Base-by-base conservation (phyloP, 2,113 vertebrate species). In the Rallus limicola region DNA sequence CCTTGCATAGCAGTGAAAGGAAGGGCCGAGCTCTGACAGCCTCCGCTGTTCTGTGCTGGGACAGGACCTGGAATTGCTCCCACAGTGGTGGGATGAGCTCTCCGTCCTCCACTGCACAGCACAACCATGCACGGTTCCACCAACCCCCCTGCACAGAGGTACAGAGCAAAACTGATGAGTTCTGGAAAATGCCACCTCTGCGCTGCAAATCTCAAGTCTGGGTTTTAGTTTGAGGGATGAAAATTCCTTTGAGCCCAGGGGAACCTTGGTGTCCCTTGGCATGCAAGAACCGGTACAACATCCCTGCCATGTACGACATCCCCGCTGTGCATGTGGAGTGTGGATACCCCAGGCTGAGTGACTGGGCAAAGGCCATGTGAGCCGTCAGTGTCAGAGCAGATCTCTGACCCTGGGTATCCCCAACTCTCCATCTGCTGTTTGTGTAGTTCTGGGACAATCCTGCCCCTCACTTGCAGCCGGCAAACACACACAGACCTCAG, bases 271-370 rank as follows among this genome's bases (percentile, higher is more conserved):
- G 21, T 40, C 33, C 46, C 6, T 0, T 1, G 3, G n/a, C 16
- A n/a, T 0, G 1, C 20, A 25, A 59, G 40, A 48, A 42, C 11
- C 1, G 1, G 23, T 25, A 13, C 4, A 5, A n/a, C 12, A 10
- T 16, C 33, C 25, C 18, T 11, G 11, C 13, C 7, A 4, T 3
- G 28, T 10, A 0, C 3, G 8, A 13, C 9, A 12, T 36, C 24
- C 48, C n/a, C 3, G 6, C 14, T 3, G 4, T 2, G 19, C 8
- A 18, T 0, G 3, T 4, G n/a, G 60, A 42, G 11, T 0, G 0
- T 4, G 23, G 67, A 12, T 14, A 18, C 13, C n/a, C 40, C 42
- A 14, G 33, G 44, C 16, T 42, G 16, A 20, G 38, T 4, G 38
- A 15, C 19, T 5, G 31, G 72, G 48, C 52, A 64, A 14, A 38